These are phyloP conservation scores for Hirtodrosophila histrioides DNA, from an alignment of 2,888 invertebrate species.

Conservation along the genomic window DNA sequence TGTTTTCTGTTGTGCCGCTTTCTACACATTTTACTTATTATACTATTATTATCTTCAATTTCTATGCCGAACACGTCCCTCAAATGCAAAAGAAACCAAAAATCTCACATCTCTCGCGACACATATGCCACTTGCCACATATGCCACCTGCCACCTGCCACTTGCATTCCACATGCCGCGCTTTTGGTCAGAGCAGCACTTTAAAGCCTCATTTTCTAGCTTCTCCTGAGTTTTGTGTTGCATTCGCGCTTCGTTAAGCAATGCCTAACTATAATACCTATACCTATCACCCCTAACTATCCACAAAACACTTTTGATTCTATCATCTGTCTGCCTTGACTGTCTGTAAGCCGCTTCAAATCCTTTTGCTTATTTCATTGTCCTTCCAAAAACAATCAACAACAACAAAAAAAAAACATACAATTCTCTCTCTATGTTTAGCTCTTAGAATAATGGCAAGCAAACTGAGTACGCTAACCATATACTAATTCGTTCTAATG, in stretches of 20 bases:
- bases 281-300: conserved; percentile 2
- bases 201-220: conserved; percentile 23
- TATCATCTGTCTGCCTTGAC: conserved; percentile 34
- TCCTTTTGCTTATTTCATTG: conserved; percentile 46
- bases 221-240: conserved; percentile 37
- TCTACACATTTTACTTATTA: conserved; percentile 34
- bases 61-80: conserved; percentile 26
- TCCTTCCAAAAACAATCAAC: conserved; percentile 4
- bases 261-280: conserved; percentile 21
- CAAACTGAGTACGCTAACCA: conserved; percentile 66
- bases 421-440: conserved; percentile 50
- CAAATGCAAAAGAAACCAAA: conserved; percentile 3
- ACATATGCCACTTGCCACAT: conserved; percentile 31
- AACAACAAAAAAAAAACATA: conserved; percentile 9
- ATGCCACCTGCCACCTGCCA: too few species aligned
- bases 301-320: conserved; percentile 5
- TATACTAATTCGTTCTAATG: conserved; percentile 48
- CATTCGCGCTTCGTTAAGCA: conserved; percentile 30
- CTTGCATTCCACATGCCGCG: conserved; percentile 33
- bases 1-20: conserved; percentile 71
- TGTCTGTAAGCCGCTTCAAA: conserved; percentile 37
- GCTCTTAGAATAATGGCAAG: conserved; percentile 61
- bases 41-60: conserved; percentile 19
- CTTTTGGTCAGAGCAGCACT: conserved; percentile 56
- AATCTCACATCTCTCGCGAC: conserved; percentile 27